A percentile compares a stretch with the other conserved stretches of the same genome.
phyloP scores from a whole-genome alignment of 2,888 invertebrate species.

The Drosophila tripunctata region DNA sequence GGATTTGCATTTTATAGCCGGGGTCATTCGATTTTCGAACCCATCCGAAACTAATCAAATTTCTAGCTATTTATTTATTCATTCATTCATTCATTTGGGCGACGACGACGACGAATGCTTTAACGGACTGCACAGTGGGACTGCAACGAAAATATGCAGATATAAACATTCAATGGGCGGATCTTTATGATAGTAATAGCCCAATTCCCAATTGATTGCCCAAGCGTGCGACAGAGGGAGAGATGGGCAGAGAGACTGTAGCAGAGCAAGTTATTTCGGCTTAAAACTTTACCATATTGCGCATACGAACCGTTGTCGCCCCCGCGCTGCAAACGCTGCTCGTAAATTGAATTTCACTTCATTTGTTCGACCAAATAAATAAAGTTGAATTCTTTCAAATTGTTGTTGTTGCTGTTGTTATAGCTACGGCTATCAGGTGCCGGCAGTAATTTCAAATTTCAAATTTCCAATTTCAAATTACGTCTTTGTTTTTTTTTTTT shows the following conservation, averaged over 20 bases:
- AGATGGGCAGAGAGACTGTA: neutral
- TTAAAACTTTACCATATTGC: constrained; percentile 40
- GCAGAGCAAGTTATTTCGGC: neutral
- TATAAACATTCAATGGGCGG: constrained; percentile 1
- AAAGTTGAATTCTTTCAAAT: constrained; percentile 28
- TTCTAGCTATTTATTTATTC: constrained; percentile 65
- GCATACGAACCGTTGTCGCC: constrained; percentile 32
- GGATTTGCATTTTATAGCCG: constrained; percentile 61
- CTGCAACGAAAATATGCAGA: constrained; percentile 15
- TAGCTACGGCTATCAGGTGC: constrained; percentile 30
- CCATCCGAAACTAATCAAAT: constrained; percentile 68
- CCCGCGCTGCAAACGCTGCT: neutral
- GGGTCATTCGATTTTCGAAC: constrained; percentile 45
- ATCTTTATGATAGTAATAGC: constrained; percentile 51
- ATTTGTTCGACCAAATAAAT: constrained; percentile 50
- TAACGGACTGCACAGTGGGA: constrained; percentile 30
- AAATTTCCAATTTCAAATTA: neutral
- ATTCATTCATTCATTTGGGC: constrained; percentile 43
- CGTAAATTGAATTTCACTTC: constrained; percentile 50
- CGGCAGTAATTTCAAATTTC: constrained; percentile 20
- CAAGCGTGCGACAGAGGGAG: neutral
- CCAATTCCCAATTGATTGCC: constrained; percentile 63
- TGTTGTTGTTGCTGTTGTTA: neutral
- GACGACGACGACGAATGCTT: constrained; percentile 1
- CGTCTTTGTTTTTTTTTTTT: neutral